A percentile compares a stretch with the other conserved stretches of the same genome.
phyloP scores from a whole-genome alignment of 2,797 vertebrate genomes.

The Notolabrus celidotus region DNA sequence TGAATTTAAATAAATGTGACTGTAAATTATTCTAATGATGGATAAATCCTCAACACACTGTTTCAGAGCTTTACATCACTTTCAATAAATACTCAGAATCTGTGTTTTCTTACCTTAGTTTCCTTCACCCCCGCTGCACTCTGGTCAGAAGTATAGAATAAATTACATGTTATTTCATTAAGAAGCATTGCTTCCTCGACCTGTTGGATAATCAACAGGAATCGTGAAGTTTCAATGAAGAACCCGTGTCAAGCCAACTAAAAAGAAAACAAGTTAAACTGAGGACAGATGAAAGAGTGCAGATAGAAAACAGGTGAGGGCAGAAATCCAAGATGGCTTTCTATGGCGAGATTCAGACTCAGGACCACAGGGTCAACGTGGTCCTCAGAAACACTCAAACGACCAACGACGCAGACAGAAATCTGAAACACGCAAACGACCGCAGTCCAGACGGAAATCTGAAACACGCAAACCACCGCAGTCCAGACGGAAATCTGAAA shows the following conservation, averaged over 20 bases:
- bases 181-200: constrained; percentile 90
- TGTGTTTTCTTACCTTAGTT: constrained; percentile 82
- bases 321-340: constrained; percentile 66
- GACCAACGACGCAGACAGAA: neutral
- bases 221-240: constrained; percentile 88
- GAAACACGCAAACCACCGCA: neutral
- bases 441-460: no score
- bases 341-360: constrained; percentile 61
- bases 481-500: constrained; percentile 5
- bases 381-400: constrained; percentile 28
- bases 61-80: neutral
- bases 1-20: neutral
- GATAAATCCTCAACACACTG: neutral
- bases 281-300: constrained; percentile 79
- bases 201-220: constrained; percentile 90
- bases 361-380: constrained; percentile 7
- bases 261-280: constrained; percentile 84
- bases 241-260: constrained; percentile 82
- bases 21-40: neutral
- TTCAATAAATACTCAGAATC: constrained; percentile 23
- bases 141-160: constrained; percentile 92
- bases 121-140: constrained; percentile 88
- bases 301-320: constrained; percentile 77
- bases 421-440: neutral
- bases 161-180: constrained; percentile 90